phyloP scores from a whole-genome alignment of 35 echinoderm and acorn worm species.

The Chiridota heheva region DNA sequence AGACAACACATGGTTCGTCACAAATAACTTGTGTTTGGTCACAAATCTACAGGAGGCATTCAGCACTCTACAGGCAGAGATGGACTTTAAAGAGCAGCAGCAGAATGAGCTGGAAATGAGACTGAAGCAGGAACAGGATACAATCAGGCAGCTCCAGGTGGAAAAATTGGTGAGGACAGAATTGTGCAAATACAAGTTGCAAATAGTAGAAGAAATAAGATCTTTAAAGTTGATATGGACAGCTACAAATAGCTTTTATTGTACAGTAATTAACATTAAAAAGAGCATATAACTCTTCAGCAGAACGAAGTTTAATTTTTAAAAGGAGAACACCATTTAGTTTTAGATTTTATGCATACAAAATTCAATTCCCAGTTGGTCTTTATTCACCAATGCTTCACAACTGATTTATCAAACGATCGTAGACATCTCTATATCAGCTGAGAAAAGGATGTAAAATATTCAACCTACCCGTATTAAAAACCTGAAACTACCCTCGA shows the following conservation, averaged over 20 bases:
- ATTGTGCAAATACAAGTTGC: neutral
- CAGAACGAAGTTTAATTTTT: neutral
- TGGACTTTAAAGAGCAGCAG: slow-evolving; percentile 71
- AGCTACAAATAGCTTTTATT: neutral
- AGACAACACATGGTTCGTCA: neutral
- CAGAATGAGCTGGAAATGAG: slow-evolving; percentile 19
- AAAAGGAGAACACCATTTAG: neutral
- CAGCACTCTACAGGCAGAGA: slow-evolving; percentile 71
- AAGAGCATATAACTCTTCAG: neutral
- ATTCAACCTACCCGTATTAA: no score
- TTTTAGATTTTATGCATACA: no score
- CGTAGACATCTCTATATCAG: no score
- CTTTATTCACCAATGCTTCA: no score
- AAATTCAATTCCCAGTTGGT: no score
- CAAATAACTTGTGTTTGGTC: neutral
- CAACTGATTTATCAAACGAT: no score
- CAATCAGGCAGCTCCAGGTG: slow-evolving; percentile 29
- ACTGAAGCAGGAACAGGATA: slow-evolving; percentile 40
- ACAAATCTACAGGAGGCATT: slow-evolving; percentile 51
- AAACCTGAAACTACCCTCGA: no score
- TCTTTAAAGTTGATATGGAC: neutral
- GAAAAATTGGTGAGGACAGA: slow-evolving; percentile 64
- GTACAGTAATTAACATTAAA: neutral
- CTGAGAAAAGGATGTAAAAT: no score
- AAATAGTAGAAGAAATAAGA: neutral